Percentiles rank a stretch among this genome's conserved stretches.
phyloP scores from a whole-genome alignment of 92 coral and sea anemone genomes.

The Porites lobata region DNA sequence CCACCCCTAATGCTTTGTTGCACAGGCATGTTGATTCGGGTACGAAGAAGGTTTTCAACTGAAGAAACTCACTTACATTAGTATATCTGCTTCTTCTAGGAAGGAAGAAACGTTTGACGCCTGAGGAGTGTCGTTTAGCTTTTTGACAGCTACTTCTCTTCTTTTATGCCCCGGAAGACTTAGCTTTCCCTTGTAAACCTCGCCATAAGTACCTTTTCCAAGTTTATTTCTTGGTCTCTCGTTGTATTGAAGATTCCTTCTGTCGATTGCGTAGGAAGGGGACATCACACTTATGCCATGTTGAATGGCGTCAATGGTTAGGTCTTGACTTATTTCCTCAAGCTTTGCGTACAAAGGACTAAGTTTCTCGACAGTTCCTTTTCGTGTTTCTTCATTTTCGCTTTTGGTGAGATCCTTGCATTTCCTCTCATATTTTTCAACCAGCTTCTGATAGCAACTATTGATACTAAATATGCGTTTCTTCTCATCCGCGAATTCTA shows the following conservation, averaged over 20 bases:
- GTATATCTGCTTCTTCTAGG: conserved; percentile 4
- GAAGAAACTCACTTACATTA: neutral
- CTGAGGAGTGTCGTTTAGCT: neutral
- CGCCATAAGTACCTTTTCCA: conserved; percentile 4
- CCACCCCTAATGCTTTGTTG: no score
- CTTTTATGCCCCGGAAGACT: neutral
- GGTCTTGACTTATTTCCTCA: neutral
- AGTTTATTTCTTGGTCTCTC: neutral
- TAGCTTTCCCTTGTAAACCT: conserved; percentile 4
- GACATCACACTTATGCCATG: conserved; percentile 9
- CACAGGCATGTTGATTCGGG: no score
- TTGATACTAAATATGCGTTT: neutral
- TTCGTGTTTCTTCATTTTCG: neutral
- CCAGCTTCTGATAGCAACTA: neutral
- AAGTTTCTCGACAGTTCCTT: neutral
- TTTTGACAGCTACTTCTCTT: conserved; percentile 11
- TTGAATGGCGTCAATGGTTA: conserved; percentile 20
- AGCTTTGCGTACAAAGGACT: neutral
- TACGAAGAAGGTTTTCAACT: neutral
- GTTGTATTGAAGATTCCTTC: neutral
- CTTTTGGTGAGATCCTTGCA: conserved; percentile 16
- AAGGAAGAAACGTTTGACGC: conserved; percentile 8
- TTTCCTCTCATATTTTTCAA: conserved; percentile 12
- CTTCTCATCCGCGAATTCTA: neutral
- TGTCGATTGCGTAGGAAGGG: conserved; percentile 1